Percentiles rank a stretch among this genome's conserved stretches.
Conservation (phyloP, 2,888 invertebrate genomes). For the Pristionchus exspectatus region DNA sequence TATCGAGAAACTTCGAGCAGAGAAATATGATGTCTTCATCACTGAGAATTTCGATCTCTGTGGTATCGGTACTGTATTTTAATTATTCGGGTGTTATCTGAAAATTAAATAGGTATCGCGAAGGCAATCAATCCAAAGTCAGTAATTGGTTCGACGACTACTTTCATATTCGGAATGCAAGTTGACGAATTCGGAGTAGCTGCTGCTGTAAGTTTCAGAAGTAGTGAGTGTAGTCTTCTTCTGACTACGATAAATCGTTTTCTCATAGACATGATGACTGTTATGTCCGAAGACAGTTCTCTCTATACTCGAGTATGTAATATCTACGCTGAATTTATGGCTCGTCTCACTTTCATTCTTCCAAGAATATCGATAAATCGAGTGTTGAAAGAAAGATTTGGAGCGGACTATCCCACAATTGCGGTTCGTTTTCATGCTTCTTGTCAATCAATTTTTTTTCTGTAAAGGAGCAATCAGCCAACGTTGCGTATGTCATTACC, state of each 20-base stretch:
- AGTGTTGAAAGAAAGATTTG: background rate
- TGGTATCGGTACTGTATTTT: background rate
- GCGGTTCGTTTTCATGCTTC: background rate
- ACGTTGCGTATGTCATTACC: background rate
- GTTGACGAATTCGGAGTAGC: conserved; percentile 1
- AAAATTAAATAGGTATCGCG: background rate
- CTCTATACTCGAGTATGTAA: conserved; percentile 26
- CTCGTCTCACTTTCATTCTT: background rate
- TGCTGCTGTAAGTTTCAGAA: background rate
- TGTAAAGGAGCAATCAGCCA: background rate
- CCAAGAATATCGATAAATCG: background rate
- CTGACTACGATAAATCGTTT: too few species aligned
- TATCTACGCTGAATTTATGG: background rate
- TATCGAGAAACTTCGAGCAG: background rate
- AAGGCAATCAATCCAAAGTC: background rate
- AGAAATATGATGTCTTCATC: conserved; percentile 14
- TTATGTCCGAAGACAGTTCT: background rate
- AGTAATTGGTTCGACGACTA: background rate
- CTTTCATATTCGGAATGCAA: background rate
- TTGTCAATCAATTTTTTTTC: background rate
- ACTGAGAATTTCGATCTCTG: conserved; percentile 26
- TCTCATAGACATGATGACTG: background rate
- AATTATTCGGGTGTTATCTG: background rate
- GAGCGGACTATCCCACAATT: background rate
- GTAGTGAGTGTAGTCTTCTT: background rate